These are phyloP conservation scores for Motacilla alba DNA, from an alignment of 2,113 vertebrate genomes.

Conservation along the genomic window DNA sequence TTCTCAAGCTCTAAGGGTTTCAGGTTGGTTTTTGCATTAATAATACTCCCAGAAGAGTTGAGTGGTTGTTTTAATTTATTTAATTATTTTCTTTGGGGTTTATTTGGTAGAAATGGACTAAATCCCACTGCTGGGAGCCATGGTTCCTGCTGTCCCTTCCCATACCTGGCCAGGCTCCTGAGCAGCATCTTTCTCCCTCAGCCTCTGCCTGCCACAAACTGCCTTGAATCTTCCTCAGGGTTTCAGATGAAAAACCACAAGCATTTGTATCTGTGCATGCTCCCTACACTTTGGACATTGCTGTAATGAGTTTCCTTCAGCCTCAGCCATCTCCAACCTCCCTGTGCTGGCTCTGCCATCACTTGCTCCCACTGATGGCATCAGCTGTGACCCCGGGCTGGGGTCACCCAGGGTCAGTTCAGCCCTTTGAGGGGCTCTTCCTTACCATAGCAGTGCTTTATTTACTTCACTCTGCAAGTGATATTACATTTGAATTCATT, in stretches of 20 bases:
- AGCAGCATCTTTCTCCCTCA: not conserved
- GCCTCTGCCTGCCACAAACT: not conserved
- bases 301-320: not conserved
- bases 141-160: not conserved
- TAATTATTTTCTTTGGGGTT: not conserved
- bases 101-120: not conserved
- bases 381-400: not conserved
- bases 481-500: not conserved
- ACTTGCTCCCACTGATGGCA: not conserved
- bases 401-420: not conserved
- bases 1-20: not conserved
- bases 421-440: not conserved
- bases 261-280: rapidly evolving
- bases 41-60: not conserved
- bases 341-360: not conserved
- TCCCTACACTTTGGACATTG: not conserved
- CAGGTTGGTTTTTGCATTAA: not conserved
- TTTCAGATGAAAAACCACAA: not conserved
- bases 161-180: not conserved
- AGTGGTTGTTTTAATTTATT: not conserved
- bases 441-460: not conserved
- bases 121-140: not conserved
- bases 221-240: not conserved
- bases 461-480: not conserved
- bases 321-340: not conserved